Evolutionary conservation across 2,888 invertebrate species (phyloP).

Genomic region (Syritta pipiens): DNA sequence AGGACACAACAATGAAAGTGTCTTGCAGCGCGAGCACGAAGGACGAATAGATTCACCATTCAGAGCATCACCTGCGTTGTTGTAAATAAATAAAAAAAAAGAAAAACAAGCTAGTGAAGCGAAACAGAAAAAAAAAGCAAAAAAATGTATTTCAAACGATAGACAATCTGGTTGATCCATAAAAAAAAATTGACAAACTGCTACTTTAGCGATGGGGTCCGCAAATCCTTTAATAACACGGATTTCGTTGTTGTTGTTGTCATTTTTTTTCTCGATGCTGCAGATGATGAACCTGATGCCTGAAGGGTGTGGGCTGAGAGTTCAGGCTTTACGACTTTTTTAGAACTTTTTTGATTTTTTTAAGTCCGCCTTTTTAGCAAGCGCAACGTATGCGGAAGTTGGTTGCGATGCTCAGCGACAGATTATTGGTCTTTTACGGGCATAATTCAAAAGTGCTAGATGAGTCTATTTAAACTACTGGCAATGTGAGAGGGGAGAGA

Average conservation of each 20-base stretch:
- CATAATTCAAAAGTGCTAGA: conserved; percentile 31
- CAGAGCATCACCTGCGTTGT: conserved; percentile 51
- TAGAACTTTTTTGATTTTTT: conserved; percentile 7
- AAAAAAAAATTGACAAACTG: conserved; percentile 70
- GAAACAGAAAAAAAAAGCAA: background rate
- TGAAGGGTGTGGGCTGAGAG: conserved; percentile 5
- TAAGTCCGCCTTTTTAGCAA: background rate
- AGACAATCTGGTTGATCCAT: conserved; percentile 68
- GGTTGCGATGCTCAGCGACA: conserved; percentile 26
- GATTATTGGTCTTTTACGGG: conserved; percentile 50
- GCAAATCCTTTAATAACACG: conserved; percentile 67
- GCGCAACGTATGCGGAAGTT: conserved; percentile 12
- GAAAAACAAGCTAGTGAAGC: background rate
- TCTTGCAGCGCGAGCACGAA: conserved; percentile 13
- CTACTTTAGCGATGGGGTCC: conserved; percentile 66
- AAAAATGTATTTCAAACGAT: conserved; percentile 56
- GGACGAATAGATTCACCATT: conserved; percentile 45
- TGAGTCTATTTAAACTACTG: conserved; percentile 5
- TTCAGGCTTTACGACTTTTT: conserved; percentile 44
- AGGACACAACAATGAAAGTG: conserved; percentile 64
- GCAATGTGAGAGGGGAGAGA: background rate
- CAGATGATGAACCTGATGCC: conserved; percentile 33
- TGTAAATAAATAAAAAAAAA: conserved; percentile 20
- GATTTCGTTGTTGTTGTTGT: conserved; percentile 60
- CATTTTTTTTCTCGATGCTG: conserved; percentile 24